phyloP scores from a whole-genome alignment of 1,140 invertebrate genomes.

The Thereuonema tuberculata region DNA sequence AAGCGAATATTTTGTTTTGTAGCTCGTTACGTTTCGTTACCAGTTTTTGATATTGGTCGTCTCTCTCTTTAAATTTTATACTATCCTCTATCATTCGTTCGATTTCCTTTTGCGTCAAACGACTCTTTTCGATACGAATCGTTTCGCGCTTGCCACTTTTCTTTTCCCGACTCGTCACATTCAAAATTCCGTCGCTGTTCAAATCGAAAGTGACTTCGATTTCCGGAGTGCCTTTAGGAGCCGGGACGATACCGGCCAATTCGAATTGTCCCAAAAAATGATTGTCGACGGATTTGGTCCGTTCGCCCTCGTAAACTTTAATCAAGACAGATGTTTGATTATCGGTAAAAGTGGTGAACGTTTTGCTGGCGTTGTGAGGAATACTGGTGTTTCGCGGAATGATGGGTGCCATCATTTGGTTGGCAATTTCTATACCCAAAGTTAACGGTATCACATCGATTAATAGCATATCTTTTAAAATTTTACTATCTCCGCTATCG shows the following conservation, averaged over 20 bases:
- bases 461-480: constrained; percentile 75
- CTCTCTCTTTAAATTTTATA: constrained; percentile 89
- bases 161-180: constrained; percentile 39
- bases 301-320: constrained; percentile 48
- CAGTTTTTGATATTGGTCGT: too few species aligned
- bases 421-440: constrained; percentile 94
- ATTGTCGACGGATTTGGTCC: constrained; percentile 47
- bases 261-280: constrained; percentile 45
- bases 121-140: constrained; percentile 95
- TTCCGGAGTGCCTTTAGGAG: constrained; percentile 43
- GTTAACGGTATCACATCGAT: constrained; percentile 90
- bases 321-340: constrained; percentile 90
- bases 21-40: too few species aligned
- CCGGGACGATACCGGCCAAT: constrained; percentile 42
- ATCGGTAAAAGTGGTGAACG: constrained; percentile 91
- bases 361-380: constrained; percentile 89
- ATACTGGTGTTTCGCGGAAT: constrained; percentile 95
- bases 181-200: constrained; percentile 36
- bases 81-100: constrained; percentile 95
- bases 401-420: constrained; percentile 88
- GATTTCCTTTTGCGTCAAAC: constrained; percentile 91
- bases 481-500: constrained; percentile 87
- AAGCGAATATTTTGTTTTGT: too few species aligned
- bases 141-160: constrained; percentile 92
- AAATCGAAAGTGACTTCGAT: constrained; percentile 45